phyloP scores from a whole-genome alignment of 2,113 vertebrate species.

The Struthidea cinerea region DNA sequence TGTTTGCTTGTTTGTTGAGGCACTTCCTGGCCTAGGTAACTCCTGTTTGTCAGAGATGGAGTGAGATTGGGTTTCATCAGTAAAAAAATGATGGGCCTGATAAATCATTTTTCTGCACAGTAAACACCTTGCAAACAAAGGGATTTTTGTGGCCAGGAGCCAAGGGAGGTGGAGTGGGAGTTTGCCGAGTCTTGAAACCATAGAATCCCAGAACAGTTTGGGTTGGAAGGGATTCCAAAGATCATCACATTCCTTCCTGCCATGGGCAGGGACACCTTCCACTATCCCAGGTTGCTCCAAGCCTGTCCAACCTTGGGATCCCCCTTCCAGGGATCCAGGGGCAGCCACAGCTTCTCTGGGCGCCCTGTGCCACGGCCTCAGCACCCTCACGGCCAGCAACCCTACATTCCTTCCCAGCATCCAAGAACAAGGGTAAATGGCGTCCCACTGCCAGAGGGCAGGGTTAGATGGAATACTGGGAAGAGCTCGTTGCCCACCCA shows the following conservation, averaged over 20 bases:
- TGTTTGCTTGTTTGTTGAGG: slow-evolving; percentile 53
- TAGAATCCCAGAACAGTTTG: background rate
- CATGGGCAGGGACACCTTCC: background rate
- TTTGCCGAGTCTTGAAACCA: background rate
- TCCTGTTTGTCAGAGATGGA: background rate
- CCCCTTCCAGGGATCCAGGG: background rate
- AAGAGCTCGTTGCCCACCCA: background rate
- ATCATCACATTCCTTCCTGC: background rate
- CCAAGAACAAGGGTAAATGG: background rate
- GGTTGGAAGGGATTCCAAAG: background rate
- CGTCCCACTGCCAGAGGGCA: background rate
- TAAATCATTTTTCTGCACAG: background rate
- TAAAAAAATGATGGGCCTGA: background rate
- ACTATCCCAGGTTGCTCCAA: rapidly evolving
- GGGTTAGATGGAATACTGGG: background rate
- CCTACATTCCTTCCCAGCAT: background rate
- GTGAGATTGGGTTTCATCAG: background rate
- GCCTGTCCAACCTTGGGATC: rapidly evolving
- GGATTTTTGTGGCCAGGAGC: background rate
- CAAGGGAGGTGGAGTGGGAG: background rate
- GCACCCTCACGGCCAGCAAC: background rate
- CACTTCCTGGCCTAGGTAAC: background rate
- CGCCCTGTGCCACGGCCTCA: background rate
- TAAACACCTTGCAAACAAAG: slow-evolving; percentile 31
- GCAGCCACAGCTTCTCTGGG: background rate